Conservation (phyloP, 2,113 vertebrate species). For the Anser cygnoides region DNA sequence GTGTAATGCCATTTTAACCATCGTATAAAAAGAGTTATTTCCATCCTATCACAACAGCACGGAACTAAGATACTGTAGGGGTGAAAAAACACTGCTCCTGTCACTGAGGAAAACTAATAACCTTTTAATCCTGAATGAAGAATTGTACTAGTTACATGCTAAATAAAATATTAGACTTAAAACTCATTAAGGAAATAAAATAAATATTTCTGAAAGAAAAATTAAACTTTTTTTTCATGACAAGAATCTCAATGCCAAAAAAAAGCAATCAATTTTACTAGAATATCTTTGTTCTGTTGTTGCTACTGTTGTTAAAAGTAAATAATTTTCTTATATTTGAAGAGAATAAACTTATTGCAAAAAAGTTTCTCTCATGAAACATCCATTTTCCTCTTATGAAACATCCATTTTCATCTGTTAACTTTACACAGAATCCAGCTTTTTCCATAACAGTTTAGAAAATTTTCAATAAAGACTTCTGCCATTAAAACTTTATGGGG, state of each 20-base stretch:
- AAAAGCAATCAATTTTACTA: background rate
- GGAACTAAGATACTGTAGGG: background rate
- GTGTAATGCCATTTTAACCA: background rate
- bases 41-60: background rate
- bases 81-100: background rate
- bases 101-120: background rate
- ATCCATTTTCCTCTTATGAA: background rate
- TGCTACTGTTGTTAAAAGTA: background rate
- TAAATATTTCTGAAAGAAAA: background rate
- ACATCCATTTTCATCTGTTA: background rate
- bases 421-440: background rate
- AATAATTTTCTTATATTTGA: background rate
- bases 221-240: background rate
- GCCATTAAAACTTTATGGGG: background rate
- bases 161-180: background rate
- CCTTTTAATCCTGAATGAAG: background rate
- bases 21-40: background rate
- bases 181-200: background rate
- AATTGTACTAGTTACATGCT: rapidly evolving
- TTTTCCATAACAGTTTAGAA: background rate
- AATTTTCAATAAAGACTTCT: background rate
- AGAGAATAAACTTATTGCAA: rapidly evolving
- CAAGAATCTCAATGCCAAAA: background rate
- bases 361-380: background rate
- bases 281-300: background rate